Evolutionary conservation across 1,140 invertebrate species (phyloP), one percentile per base, ranked within the genome.

Genomic region (Steinernema feltiae): DNA sequence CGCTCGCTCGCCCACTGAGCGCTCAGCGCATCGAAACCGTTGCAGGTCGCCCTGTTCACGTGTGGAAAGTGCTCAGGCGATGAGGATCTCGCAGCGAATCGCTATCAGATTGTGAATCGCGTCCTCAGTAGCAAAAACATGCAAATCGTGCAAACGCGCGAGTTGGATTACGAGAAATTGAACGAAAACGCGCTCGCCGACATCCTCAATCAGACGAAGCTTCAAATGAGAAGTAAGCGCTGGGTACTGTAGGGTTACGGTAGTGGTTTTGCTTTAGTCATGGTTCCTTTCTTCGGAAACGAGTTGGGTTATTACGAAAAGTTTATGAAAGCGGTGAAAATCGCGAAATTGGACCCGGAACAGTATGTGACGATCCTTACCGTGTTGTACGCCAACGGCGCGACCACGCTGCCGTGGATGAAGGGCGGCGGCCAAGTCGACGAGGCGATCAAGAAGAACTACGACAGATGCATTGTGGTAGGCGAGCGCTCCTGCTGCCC

Each of bases 251-350:
- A 15, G 24, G 24, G 2, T 21, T 27, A 3, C 53, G 12, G 2
- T n/a, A 63, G 24, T 3, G 3, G 3, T 3, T 3, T 63, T 3
- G 3, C 32, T 75, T 75, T 30, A 73, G 74, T 75, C 18, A 41
- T 74, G 27, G 69, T 75, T n/a, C 74, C 69, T 7, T 74, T 74
- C 30, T 30, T 74, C 48, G 73, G 73, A 1, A 27, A 1, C 7
- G 32, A 48, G 12, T 32, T 74, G 17, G 48, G 3, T 2, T 18
- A 72, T 29, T 74, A 74, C 73, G 3, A 1, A 3, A 71, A 71
- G 12, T 69, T 74, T 21, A 3, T 63, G 15, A 3, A 63, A 27
- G 53, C 53, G 24, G 53, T 63, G 53, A 63, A 63, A 21, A 12
- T 17, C 12, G 15, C 53, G 24, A 27, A 27, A 3, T 21, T 63